Evolutionary conservation across 2,113 vertebrate genomes (phyloP).

Genomic region (Anser cygnoides): DNA sequence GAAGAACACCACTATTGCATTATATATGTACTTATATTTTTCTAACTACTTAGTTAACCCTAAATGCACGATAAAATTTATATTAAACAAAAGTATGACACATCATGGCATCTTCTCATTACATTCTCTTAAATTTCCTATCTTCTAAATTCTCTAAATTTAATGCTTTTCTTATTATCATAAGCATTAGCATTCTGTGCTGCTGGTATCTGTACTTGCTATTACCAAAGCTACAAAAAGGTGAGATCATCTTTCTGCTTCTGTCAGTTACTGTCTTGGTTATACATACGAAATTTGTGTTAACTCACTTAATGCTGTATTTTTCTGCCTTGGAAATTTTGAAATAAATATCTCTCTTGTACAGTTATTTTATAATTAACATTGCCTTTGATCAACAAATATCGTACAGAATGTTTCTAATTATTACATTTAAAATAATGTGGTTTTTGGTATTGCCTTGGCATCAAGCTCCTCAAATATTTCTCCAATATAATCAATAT

Average conservation of each 20-base stretch:
- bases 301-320: neutral
- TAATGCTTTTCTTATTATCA: neutral
- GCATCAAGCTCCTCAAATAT: neutral
- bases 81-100: neutral
- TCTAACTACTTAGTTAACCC: neutral
- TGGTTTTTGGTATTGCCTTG: neutral
- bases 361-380: neutral
- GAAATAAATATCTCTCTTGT: neutral
- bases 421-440: neutral
- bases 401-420: neutral
- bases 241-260: neutral
- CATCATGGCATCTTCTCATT: neutral
- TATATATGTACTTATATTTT: neutral
- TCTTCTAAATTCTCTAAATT: neutral
- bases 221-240: neutral
- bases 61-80: neutral
- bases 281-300: neutral
- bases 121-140: neutral
- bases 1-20: neutral
- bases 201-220: neutral
- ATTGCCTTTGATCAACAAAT: neutral
- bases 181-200: neutral
- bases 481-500: neutral
- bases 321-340: neutral
- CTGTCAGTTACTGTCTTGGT: neutral